phyloP scores from a whole-genome alignment of 2,888 invertebrate species.

The Drosophila neotestacea region DNA sequence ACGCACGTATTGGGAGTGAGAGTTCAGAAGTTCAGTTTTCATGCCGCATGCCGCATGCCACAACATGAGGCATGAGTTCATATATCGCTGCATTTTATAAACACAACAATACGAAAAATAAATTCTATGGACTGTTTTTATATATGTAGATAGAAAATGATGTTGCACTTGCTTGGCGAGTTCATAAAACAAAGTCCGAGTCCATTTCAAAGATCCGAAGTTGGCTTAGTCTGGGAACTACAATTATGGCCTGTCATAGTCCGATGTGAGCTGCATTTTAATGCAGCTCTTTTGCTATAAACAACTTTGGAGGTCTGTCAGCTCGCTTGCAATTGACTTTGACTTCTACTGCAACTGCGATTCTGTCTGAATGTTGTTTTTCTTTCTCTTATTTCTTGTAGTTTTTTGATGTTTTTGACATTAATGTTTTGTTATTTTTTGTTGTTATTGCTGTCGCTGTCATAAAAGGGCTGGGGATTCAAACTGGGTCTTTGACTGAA shows the following conservation, averaged over 20 bases:
- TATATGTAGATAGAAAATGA: background rate
- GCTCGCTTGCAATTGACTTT: constrained; percentile 40
- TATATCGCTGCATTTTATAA: constrained; percentile 15
- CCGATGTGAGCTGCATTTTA: constrained; percentile 58
- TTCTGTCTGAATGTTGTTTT: constrained; percentile 54
- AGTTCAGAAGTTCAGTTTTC: constrained; percentile 56
- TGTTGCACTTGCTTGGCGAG: constrained; percentile 26
- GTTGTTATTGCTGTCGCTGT: constrained; percentile 63
- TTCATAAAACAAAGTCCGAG: constrained; percentile 50
- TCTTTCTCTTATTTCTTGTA: background rate
- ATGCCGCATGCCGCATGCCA: constrained; percentile 29
- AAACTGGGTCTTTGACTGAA: constrained; percentile 6
- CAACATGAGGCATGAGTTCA: constrained; percentile 18
- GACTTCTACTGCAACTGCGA: constrained; percentile 26
- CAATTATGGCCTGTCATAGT: constrained; percentile 25
- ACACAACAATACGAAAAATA: constrained; percentile 14
- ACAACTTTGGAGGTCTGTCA: constrained; percentile 75
- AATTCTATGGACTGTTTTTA: constrained; percentile 10
- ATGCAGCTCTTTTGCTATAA: constrained; percentile 69
- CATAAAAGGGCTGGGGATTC: constrained; percentile 64
- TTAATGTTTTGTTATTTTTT: constrained; percentile 74
- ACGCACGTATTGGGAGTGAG: constrained; percentile 21
- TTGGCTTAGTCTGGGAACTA: constrained; percentile 38
- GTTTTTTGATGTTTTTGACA: constrained; percentile 77
- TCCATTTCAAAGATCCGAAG: constrained; percentile 24